Evolutionary conservation across 2,888 invertebrate species (phyloP), one percentile per base, ranked within the genome.

Genomic region (Sipunculus nudus): DNA sequence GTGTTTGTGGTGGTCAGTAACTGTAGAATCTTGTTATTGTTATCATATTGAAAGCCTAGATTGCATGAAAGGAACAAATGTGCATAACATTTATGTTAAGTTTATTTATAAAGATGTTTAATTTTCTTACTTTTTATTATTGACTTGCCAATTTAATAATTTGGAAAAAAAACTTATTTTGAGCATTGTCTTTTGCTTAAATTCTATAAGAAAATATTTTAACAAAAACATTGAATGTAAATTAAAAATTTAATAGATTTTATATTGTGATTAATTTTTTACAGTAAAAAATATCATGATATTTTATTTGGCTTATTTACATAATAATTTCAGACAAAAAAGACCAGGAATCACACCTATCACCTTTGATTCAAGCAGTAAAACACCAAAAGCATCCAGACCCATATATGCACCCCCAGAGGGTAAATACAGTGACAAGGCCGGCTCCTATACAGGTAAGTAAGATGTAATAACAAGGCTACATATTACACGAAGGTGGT

Each of bases 341-440:
- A 67, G 81, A 58, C 53, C 63, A 10, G 35, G 29, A 10, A 75
- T 70, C 59, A 78, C 76, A 28, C 79, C 79, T n/a, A 74, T 78
- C 29, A 77, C 78, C 16, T 78, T 73, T 59, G 76, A 76, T 6
- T 61, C 75, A 8, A 72, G 75, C 46, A 75, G 75, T 21, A 65
- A 71, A 10, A 65, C 72, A 3, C 23, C 53, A n/a, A 41, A 53
- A 38, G 29, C 43, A 32, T 71, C 67, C 26, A 63, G 67, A 29
- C 75, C 77, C 58, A 53, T 81, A 38, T 84, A 84, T 61, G 68
- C 78, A 4, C 84, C 84, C 38, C 84, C 84, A 1, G 70, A 79
- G 60, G 83, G 84, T 10, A 83, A 83, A 63, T 83, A 76, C 67
- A 81, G 81, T 65, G 76, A 80, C 31, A 79, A 78, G 54, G 81